These are phyloP conservation scores for Zapus hudsonius DNA, from an alignment of 2,113 vertebrate genomes.

Conservation along the genomic window DNA sequence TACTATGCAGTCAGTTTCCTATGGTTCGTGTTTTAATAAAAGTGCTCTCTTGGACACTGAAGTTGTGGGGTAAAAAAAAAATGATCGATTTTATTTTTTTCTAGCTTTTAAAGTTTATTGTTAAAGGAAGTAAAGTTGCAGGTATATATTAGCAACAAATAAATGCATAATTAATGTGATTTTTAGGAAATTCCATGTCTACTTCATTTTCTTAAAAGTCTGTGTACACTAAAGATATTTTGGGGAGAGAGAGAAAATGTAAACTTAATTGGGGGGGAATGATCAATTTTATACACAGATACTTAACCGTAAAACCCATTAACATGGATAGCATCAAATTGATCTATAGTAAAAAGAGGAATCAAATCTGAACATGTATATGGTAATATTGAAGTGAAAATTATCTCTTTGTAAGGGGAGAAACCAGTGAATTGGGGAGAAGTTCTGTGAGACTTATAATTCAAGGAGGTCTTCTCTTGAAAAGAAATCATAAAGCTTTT, in stretches of 20 bases:
- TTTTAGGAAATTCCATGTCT: slow-evolving; percentile 31
- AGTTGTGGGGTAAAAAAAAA: not conserved
- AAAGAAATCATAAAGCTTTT: not conserved
- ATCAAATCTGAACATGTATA: not conserved
- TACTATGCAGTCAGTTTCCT: fast-evolving
- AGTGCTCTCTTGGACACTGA: not conserved
- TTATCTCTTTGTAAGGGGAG: not conserved
- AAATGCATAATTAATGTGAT: slow-evolving; percentile 17
- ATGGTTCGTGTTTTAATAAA: not conserved
- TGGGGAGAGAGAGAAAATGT: not conserved
- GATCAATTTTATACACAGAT: no score
- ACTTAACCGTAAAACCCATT: not conserved
- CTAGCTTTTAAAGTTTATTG: not conserved
- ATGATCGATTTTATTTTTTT: not conserved
- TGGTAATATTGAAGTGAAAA: not conserved
- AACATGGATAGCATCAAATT: not conserved
- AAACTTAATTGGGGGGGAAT: no score
- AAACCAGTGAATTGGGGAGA: not conserved
- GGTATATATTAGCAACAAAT: slow-evolving; percentile 40
- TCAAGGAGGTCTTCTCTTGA: not conserved
- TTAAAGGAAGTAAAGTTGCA: slow-evolving; percentile 5
- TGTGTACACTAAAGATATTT: not conserved
- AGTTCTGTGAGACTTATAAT: not conserved
- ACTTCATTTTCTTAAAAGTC: slow-evolving; percentile 54
- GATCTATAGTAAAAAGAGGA: not conserved